Evolutionary conservation across 2,113 vertebrate species (phyloP).

Genomic region (Brachypodius melanocephalos): DNA sequence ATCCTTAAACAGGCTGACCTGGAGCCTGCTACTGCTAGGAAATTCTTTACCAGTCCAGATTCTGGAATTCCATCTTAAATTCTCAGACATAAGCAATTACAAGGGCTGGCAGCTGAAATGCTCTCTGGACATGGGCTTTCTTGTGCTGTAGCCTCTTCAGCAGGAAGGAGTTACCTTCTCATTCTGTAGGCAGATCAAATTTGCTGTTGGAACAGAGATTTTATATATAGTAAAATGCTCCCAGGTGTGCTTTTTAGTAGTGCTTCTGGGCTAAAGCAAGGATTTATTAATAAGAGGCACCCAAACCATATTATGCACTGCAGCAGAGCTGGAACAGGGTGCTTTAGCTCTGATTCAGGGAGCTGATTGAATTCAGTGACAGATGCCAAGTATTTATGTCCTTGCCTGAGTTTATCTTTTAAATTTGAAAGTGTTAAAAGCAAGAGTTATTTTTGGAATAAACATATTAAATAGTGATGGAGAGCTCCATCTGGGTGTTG

Average conservation of each 20-base stretch:
- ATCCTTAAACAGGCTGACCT: not conserved
- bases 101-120: not conserved
- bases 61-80: not conserved
- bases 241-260: constrained; percentile 4
- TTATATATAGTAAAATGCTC: constrained; percentile 32
- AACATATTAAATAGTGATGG: not conserved
- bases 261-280: not conserved
- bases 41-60: not conserved
- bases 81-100: not conserved
- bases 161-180: not conserved
- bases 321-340: not conserved
- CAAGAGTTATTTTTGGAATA: not conserved
- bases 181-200: constrained; percentile 5
- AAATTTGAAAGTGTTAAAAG: constrained; percentile 63
- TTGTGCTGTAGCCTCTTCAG: not conserved
- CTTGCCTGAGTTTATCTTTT: constrained; percentile 31
- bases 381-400: constrained; percentile 40
- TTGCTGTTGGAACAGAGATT: not conserved
- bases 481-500: not conserved
- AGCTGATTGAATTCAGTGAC: constrained; percentile 17
- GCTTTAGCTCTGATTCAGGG: constrained; percentile 10
- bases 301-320: not conserved
- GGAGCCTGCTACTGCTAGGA: not conserved
- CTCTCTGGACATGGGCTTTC: not conserved
- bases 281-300: constrained; percentile 28